Conservation (phyloP, 1,140 invertebrate species). For the Zaprionus inermis region DNA sequence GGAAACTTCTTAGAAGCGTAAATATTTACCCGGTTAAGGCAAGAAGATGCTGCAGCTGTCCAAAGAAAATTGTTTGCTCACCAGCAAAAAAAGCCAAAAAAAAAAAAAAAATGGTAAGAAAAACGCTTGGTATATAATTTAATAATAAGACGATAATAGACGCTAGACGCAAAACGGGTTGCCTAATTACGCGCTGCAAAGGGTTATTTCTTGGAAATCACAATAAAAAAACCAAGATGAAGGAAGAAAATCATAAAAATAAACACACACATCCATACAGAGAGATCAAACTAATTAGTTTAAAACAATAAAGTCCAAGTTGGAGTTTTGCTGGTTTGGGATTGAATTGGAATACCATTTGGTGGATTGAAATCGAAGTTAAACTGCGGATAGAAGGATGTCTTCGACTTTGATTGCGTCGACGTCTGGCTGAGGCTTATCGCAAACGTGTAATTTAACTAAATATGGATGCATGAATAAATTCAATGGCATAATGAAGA, state of each 20-base stretch:
- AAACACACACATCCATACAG: conserved; percentile 37
- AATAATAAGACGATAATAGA: conserved; percentile 26
- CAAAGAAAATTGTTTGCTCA: conserved; percentile 53
- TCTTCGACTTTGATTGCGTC: background rate
- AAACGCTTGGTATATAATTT: conserved; percentile 50
- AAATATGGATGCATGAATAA: conserved; percentile 72
- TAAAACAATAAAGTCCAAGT: conserved; percentile 20
- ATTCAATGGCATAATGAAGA: conserved; percentile 72
- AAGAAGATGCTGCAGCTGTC: conserved; percentile 34
- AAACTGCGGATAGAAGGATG: conserved; percentile 4
- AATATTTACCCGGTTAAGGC: conserved; percentile 55
- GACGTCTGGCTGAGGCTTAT: conserved; percentile 40
- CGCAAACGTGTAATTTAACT: conserved; percentile 69
- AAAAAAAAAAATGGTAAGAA: conserved; percentile 30
- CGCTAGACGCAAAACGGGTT: conserved; percentile 28
- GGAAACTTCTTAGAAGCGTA: conserved; percentile 37
- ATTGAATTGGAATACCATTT: conserved; percentile 4
- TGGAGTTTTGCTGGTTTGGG: background rate
- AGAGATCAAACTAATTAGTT: conserved; percentile 65
- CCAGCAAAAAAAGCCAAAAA: conserved; percentile 56
- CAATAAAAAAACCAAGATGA: background rate
- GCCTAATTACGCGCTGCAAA: conserved; percentile 54
- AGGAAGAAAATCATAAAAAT: conserved; percentile 23
- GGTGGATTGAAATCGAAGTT: conserved; percentile 13
- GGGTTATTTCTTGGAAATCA: conserved; percentile 18